Base-by-base conservation (phyloP, 2,797 vertebrate species). In the Diglossa cyanea region DNA sequence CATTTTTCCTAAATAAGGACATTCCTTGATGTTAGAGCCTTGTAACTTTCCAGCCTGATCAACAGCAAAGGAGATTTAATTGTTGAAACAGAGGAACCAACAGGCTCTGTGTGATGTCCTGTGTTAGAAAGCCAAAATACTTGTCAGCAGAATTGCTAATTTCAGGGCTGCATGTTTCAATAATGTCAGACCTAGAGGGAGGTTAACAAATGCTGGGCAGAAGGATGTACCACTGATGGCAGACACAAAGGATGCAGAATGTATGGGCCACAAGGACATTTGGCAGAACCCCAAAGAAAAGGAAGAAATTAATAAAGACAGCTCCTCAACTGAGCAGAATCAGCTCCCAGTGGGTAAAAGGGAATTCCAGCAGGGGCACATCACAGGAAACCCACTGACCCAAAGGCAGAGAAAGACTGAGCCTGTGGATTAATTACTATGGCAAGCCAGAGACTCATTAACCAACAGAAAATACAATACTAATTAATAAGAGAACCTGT, bases 71-170 rank as follows among this genome's bases (percentile, higher is more conserved):
- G 20, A 66, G 33, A 44, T 44, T 60, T 31, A 40, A 8, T 6
- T 7, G 9, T 4, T 26, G 39, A 35, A 67, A 26, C 7, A 28
- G 23, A 40, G 30, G 13, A 47, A 30, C 39, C 39, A 53, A 31
- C 20, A 40, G 31, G 39, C 25, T 60, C 14, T 6, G 2, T 0
- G 0, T 13, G n/a, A 51, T 10, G 11, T 9, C 17, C 15, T 3
- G 30, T 26, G 14, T 16, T 18, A 18, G 11, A 66, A 51, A 58
- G 7, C 3, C 54, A 53, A 31, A 66, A 53, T 2, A 23, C 4
- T 12, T 30, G 16, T 5, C 20, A 42, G 45, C 0, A 17, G 11
- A 58, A 33, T 9, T 53, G 30, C 20, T 33, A 30, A 20, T 33
- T 30, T 39, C 20, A 58, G 39, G 17, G 28, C 30, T 45, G n/a